Evolutionary conservation across 2,113 vertebrate species (phyloP).

Genomic region (Probosciger aterrimus): DNA sequence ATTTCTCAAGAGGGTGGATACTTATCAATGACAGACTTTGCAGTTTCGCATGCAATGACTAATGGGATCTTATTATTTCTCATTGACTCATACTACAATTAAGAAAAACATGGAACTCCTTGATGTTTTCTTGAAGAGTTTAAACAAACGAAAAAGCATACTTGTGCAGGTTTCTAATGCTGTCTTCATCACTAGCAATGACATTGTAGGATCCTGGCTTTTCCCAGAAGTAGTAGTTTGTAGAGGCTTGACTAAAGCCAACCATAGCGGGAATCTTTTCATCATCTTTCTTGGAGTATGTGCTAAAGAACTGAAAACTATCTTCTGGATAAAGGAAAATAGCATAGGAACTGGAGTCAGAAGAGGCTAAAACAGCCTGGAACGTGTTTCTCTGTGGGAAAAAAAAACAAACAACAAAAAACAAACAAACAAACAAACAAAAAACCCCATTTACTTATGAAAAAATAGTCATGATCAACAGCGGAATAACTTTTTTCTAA

Average conservation of each 20-base stretch:
- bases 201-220: conserved; percentile 79
- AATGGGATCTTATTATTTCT: not conserved
- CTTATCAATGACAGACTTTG: not conserved
- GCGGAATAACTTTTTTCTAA: not conserved
- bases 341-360: conserved; percentile 82
- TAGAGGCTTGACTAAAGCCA: conserved; percentile 85
- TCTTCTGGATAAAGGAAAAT: conserved; percentile 88
- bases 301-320: conserved; percentile 82
- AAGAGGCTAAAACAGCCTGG: conserved; percentile 87
- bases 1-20: not conserved
- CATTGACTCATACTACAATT: not conserved
- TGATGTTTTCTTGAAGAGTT: not conserved
- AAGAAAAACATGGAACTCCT: not conserved
- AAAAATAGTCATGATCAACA: not conserved
- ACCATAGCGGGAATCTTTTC: conserved; percentile 70
- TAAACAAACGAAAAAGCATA: conserved; percentile 66
- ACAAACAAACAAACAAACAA: not conserved
- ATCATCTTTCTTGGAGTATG: conserved; percentile 62
- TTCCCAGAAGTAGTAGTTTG: conserved; percentile 69
- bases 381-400: conserved; percentile 89
- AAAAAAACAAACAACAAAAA: not conserved
- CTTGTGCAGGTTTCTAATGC: conserved; percentile 81
- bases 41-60: not conserved
- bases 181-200: conserved; percentile 79
- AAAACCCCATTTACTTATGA: not conserved